phyloP scores from a whole-genome alignment of 2,888 invertebrate species.

The Trissolcus brochymenae region DNA sequence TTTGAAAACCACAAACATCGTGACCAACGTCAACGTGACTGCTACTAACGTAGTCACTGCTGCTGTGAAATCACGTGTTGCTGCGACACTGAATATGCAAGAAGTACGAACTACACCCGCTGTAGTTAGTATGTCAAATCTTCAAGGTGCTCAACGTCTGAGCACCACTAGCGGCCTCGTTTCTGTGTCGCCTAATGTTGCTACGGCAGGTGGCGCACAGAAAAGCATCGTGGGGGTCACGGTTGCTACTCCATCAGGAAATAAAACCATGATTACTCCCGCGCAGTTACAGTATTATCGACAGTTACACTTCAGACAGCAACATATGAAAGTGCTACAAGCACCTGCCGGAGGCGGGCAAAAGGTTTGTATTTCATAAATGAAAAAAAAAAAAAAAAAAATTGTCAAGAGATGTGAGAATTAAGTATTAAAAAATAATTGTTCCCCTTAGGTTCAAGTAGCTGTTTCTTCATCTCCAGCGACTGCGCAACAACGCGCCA shows the following conservation, averaged over 20 bases:
- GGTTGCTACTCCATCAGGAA: slow-evolving; percentile 76
- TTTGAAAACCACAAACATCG: slow-evolving; percentile 63
- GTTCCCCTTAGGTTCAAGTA: slow-evolving; percentile 65
- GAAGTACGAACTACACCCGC: slow-evolving; percentile 70
- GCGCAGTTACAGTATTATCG: slow-evolving; percentile 81
- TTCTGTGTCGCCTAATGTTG: slow-evolving; percentile 64
- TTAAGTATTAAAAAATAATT: neutral
- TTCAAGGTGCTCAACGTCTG: slow-evolving; percentile 74
- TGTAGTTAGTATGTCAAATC: slow-evolving; percentile 73
- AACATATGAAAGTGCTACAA: slow-evolving; percentile 68
- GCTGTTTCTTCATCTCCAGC: slow-evolving; percentile 68
- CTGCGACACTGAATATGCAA: slow-evolving; percentile 63
- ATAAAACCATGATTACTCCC: slow-evolving; percentile 77
- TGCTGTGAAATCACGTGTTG: slow-evolving; percentile 67
- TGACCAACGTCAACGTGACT: slow-evolving; percentile 62
- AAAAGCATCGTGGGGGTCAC: slow-evolving; percentile 77
- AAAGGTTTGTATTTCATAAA: slow-evolving; percentile 62
- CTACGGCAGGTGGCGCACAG: slow-evolving; percentile 62
- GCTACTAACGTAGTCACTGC: slow-evolving; percentile 61
- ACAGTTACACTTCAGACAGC: slow-evolving; percentile 76
- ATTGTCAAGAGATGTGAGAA: neutral
- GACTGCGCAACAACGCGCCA: slow-evolving; percentile 68
- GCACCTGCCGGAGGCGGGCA: slow-evolving; percentile 70
- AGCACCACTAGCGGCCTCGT: slow-evolving; percentile 68
- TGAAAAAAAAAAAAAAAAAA: neutral